phyloP scores from a whole-genome alignment of 2,888 invertebrate genomes.

The Ornithoptera priamus region DNA sequence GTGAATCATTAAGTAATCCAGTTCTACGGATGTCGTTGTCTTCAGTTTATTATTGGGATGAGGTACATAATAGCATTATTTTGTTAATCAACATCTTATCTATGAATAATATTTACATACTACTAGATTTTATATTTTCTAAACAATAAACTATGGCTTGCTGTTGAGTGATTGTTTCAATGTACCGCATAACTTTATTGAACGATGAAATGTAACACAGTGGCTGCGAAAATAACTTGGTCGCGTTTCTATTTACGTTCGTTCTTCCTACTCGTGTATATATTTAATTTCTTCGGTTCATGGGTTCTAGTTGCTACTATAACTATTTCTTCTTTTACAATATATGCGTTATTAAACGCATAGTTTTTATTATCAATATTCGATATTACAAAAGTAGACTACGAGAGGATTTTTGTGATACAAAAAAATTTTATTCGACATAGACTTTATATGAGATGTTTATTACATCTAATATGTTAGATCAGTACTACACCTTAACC shows the following conservation, averaged over 20 bases:
- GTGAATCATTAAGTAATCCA: constrained; percentile 12
- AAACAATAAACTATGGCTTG: neutral
- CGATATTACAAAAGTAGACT: too few relatives aligned
- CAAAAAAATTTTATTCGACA: too few relatives aligned
- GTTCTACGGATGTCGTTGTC: constrained; percentile 13
- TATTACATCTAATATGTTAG: too few relatives aligned
- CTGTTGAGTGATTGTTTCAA: constrained; percentile 4
- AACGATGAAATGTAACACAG: constrained; percentile 7
- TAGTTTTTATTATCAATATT: too few relatives aligned
- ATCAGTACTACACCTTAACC: too few relatives aligned
- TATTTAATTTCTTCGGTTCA: neutral
- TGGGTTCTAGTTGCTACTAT: neutral
- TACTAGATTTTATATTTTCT: neutral
- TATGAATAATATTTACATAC: constrained; percentile 15
- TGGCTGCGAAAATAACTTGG: constrained; percentile 17
- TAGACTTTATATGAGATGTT: too few relatives aligned
- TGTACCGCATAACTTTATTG: constrained; percentile 9
- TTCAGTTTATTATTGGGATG: constrained; percentile 8
- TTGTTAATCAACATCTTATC: constrained; percentile 12
- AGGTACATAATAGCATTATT: constrained; percentile 5
- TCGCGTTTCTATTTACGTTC: constrained; percentile 11
- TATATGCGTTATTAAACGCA: neutral
- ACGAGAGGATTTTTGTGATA: too few relatives aligned
- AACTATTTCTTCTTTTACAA: neutral
- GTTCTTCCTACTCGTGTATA: constrained; percentile 5